Evolutionary conservation across 2,888 invertebrate genomes (phyloP).

Genomic region (Argyresthia goedartella): DNA sequence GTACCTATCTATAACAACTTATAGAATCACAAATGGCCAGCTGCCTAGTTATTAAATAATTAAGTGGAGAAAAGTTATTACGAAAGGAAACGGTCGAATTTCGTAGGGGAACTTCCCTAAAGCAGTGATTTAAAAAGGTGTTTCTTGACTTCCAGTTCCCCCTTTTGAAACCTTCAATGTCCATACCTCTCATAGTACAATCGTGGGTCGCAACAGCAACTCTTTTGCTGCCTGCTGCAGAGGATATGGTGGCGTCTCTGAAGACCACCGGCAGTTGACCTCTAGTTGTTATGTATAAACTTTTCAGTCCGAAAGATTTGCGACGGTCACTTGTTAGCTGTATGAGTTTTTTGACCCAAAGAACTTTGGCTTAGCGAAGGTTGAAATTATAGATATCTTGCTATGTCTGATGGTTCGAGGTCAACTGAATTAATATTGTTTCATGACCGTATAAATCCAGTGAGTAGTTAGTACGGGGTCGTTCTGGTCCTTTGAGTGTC

Average conservation of each 20-base stretch:
- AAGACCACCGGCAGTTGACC: too few relatives aligned
- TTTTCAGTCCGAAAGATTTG: not conserved
- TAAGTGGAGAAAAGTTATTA: too few relatives aligned
- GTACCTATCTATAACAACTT: too few relatives aligned
- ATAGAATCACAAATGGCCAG: too few relatives aligned
- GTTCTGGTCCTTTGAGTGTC: not conserved
- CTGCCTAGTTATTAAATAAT: too few relatives aligned
- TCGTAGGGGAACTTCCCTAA: constrained; percentile 5
- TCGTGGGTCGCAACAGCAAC: not conserved
- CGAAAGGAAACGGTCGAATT: too few relatives aligned
- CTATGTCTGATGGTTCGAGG: constrained; percentile 6
- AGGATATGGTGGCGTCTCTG: not conserved
- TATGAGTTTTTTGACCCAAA: constrained; percentile 2
- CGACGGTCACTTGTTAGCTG: not conserved
- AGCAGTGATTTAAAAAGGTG: constrained; percentile 9
- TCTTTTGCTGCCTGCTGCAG: not conserved
- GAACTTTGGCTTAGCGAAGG: not conserved
- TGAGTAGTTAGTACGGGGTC: too few relatives aligned
- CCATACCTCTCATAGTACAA: not conserved
- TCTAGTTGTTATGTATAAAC: not conserved
- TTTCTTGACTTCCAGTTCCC: constrained; percentile 9
- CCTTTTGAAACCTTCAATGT: constrained; percentile 5
- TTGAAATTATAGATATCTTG: constrained; percentile 7
- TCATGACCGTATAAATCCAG: too few relatives aligned
- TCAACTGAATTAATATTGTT: constrained; percentile 1